Conservation (phyloP, 1,140 invertebrate genomes). For the Pogonomyrmex barbatus region DNA sequence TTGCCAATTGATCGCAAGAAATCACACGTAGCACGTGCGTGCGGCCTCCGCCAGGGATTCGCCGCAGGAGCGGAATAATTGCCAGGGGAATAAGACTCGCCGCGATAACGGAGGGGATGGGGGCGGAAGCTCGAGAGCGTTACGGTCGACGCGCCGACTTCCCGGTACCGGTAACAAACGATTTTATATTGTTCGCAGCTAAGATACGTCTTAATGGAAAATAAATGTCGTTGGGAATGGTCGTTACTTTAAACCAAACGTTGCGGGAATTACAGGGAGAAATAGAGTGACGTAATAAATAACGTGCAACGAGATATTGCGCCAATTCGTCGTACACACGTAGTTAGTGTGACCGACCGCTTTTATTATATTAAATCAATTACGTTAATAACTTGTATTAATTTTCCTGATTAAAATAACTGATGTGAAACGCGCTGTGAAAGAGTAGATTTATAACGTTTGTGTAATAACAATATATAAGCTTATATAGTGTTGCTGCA, state of each 20-base stretch:
- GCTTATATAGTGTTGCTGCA: background rate
- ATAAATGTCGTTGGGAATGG: slow-evolving; percentile 41
- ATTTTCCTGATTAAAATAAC: background rate
- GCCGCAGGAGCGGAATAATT: slow-evolving; percentile 36
- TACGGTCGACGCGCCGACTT: background rate
- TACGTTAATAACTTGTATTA: background rate
- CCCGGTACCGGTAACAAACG: background rate
- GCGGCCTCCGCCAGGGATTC: slow-evolving; percentile 25
- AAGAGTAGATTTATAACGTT: background rate
- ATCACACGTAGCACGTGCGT: slow-evolving; percentile 18
- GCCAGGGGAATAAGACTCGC: background rate
- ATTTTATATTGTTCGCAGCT: slow-evolving; percentile 51
- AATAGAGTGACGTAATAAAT: slow-evolving; percentile 29
- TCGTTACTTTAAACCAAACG: slow-evolving; percentile 54
- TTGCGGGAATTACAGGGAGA: slow-evolving; percentile 35
- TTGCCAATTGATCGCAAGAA: slow-evolving; percentile 54
- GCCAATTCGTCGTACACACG: background rate
- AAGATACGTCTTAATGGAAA: slow-evolving; percentile 47
- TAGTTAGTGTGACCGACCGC: background rate
- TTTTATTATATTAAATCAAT: slow-evolving; percentile 24
- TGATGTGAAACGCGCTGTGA: background rate
- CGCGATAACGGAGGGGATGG: slow-evolving; percentile 9
- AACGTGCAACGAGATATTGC: slow-evolving; percentile 3
- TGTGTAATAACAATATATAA: background rate
- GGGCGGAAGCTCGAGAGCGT: background rate